Evolutionary conservation across 1,140 invertebrate species (phyloP).

Genomic region (Eciton burchellii): DNA sequence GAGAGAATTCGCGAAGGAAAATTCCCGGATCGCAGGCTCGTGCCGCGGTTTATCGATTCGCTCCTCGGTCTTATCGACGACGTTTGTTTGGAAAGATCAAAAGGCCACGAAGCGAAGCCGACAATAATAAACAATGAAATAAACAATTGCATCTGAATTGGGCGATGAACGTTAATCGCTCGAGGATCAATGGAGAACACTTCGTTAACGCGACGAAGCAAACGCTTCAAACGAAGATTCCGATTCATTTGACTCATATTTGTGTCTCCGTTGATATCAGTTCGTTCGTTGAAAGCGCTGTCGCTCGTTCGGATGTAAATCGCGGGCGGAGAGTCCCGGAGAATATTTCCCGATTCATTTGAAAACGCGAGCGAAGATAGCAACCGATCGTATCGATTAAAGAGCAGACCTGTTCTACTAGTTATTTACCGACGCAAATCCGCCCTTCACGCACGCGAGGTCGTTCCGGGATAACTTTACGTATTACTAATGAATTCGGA

Average conservation of each 20-base stretch:
- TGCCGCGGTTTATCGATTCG: slow-evolving; percentile 17
- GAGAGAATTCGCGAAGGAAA: slow-evolving; percentile 8
- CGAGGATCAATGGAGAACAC: background rate
- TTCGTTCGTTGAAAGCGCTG: too few species aligned
- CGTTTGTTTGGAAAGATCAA: slow-evolving; percentile 16
- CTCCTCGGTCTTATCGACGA: background rate
- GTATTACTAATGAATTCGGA: background rate
- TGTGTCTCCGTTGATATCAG: background rate
- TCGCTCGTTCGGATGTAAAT: too few species aligned
- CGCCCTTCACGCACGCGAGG: too few species aligned
- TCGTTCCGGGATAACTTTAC: background rate
- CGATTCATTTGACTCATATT: background rate
- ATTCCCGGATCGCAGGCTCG: slow-evolving; percentile 10
- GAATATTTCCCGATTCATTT: too few species aligned
- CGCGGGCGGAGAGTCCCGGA: too few species aligned
- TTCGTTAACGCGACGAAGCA: too few species aligned
- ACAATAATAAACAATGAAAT: background rate
- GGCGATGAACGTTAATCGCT: background rate
- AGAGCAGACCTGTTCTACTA: too few species aligned
- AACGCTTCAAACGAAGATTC: background rate
- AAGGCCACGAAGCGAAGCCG: background rate
- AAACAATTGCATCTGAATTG: background rate
- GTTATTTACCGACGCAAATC: too few species aligned
- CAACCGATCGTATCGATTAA: too few species aligned
- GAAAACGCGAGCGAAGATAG: too few species aligned